phyloP scores from a whole-genome alignment of 2,797 vertebrate genomes.

The Fratercula arctica region DNA sequence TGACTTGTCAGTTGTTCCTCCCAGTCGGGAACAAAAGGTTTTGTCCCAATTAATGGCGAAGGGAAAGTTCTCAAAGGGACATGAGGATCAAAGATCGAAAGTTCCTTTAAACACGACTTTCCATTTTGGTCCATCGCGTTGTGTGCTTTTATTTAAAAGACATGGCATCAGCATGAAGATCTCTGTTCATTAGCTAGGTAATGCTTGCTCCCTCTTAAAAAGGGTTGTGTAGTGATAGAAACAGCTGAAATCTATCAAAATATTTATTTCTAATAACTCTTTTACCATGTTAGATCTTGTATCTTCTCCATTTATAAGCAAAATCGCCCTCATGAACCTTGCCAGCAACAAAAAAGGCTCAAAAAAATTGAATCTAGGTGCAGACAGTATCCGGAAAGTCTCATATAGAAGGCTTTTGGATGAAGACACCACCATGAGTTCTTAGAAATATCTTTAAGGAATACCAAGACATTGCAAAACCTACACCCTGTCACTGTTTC shows the following conservation, averaged over 20 bases:
- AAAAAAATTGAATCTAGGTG: background rate
- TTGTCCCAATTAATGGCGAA: fast-evolving
- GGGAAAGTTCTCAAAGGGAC: background rate
- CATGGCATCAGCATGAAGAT: background rate
- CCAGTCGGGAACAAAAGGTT: background rate
- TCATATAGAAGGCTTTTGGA: background rate
- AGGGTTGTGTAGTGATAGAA: fast-evolving
- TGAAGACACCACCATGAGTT: background rate
- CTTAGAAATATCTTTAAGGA: background rate
- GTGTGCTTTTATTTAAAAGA: background rate
- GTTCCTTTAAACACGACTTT: background rate
- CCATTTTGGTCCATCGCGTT: background rate
- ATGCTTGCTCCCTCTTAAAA: background rate
- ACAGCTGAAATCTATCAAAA: background rate
- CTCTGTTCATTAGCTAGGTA: background rate
- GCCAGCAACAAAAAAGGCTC: background rate
- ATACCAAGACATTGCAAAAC: background rate
- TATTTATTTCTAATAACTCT: background rate
- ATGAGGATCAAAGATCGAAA: background rate
- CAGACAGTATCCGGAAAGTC: background rate
- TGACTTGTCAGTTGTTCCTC: background rate
- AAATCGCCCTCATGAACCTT: background rate
- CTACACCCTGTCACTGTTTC: fast-evolving
- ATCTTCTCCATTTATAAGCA: background rate
- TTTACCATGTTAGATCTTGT: background rate